Conservation (phyloP, 2,797 vertebrate genomes). For the Bryconaethiops microstoma region DNA sequence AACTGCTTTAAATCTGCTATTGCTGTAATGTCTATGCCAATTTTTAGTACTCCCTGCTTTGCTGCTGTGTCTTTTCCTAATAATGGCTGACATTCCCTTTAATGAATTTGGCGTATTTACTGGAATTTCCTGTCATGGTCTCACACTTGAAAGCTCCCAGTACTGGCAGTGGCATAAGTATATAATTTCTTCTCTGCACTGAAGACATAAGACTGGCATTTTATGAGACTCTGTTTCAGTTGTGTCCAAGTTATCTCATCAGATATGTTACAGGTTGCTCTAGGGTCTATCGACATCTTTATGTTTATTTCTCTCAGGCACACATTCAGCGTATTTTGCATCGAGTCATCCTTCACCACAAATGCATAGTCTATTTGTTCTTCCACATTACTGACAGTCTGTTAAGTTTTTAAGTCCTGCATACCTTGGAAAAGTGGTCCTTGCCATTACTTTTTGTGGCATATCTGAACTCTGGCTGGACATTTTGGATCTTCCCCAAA, state of each 20-base stretch:
- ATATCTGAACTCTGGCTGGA: too few species aligned
- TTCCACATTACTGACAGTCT: too few species aligned
- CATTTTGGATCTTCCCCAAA: constrained; percentile 10
- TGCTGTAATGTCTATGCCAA: constrained; percentile 17
- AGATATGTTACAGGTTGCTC: constrained; percentile 6
- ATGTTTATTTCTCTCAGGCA: neutral
- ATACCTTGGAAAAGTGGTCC: too few species aligned
- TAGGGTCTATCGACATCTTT: neutral
- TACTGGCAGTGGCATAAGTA: neutral
- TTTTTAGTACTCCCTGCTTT: constrained; percentile 33
- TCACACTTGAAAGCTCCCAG: neutral
- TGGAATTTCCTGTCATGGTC: neutral
- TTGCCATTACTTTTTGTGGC: too few species aligned
- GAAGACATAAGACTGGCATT: constrained; percentile 11
- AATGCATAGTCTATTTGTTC: too few species aligned
- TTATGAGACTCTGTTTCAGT: constrained; percentile 3
- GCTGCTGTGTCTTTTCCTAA: neutral
- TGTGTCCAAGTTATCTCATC: constrained; percentile 11
- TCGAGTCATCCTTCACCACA: too few species aligned
- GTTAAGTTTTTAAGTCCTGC: too few species aligned
- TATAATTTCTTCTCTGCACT: neutral
- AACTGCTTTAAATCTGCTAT: neutral
- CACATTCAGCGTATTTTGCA: too few species aligned
- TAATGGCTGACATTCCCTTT: constrained; percentile 32
- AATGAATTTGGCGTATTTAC: constrained; percentile 3